phyloP scores from a whole-genome alignment of 2,113 vertebrate species.

The Strix uralensis region DNA sequence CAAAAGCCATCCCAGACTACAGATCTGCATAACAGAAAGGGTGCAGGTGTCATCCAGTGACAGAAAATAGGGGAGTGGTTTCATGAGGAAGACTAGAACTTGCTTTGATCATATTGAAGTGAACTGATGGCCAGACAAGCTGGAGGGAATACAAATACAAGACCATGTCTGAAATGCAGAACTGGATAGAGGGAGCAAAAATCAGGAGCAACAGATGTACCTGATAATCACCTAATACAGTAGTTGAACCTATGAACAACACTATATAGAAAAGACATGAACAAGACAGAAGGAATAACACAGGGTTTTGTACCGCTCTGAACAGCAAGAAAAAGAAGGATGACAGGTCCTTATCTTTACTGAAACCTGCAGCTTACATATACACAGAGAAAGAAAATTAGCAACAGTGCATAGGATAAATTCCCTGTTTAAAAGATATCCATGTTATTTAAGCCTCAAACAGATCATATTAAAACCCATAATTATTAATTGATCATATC shows the following conservation, averaged over 20 bases:
- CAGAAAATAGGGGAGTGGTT: neutral
- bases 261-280: neutral
- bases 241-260: neutral
- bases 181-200: neutral
- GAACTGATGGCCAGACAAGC: neutral
- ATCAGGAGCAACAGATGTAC: neutral
- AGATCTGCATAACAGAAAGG: neutral
- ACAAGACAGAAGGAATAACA: neutral
- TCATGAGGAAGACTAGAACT: neutral
- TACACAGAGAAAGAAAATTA: neutral
- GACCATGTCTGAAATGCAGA: neutral
- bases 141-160: neutral
- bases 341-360: neutral
- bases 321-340: neutral
- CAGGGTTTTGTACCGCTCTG: neutral
- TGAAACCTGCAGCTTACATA: neutral
- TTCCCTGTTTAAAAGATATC: neutral
- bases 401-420: neutral
- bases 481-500: neutral
- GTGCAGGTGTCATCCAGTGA: neutral
- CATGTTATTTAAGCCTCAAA: neutral
- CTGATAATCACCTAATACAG: neutral
- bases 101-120: neutral
- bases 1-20: neutral
- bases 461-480: neutral